Evolutionary conservation across 2,888 invertebrate species (phyloP).

Genomic region (Serrognathus titanus): DNA sequence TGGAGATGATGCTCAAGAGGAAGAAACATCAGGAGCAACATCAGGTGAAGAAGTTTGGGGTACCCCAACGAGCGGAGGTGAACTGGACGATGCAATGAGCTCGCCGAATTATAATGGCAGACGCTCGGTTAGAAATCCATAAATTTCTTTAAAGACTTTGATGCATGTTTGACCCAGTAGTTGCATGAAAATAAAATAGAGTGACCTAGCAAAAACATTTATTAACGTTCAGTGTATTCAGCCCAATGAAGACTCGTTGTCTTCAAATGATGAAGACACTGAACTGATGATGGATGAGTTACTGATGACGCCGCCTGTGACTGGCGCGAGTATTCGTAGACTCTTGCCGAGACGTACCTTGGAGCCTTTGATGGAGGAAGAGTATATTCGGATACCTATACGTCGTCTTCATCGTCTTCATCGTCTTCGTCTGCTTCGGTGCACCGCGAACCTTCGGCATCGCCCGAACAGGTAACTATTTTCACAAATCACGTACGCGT

Average conservation of each 20-base stretch:
- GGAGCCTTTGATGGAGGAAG: conserved; percentile 81
- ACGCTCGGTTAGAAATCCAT: conserved; percentile 38
- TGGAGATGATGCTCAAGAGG: conserved; percentile 59
- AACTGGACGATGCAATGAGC: conserved; percentile 65
- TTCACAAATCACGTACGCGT: neutral
- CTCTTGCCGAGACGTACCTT: conserved; percentile 70
- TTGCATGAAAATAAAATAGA: too few relatives aligned
- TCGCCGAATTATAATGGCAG: conserved; percentile 66
- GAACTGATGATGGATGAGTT: conserved; percentile 81
- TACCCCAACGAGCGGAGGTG: conserved; percentile 81
- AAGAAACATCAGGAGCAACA: conserved; percentile 79
- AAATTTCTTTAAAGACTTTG: neutral
- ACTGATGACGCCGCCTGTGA: conserved; percentile 72
- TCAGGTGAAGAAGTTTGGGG: conserved; percentile 89
- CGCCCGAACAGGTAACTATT: conserved; percentile 48
- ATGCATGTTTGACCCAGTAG: too few relatives aligned
- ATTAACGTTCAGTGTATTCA: conserved; percentile 14
- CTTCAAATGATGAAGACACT: conserved; percentile 69
- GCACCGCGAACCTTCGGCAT: conserved; percentile 40
- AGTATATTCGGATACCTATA: conserved; percentile 67
- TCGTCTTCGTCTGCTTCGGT: conserved; percentile 31
- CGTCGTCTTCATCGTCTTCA: conserved; percentile 46
- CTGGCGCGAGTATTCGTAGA: conserved; percentile 68
- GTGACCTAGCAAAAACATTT: too few relatives aligned
- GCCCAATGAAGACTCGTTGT: conserved; percentile 45